These are phyloP conservation scores for Anoplius nigerrimus DNA, from an alignment of 2,888 invertebrate genomes.

Conservation along the genomic window DNA sequence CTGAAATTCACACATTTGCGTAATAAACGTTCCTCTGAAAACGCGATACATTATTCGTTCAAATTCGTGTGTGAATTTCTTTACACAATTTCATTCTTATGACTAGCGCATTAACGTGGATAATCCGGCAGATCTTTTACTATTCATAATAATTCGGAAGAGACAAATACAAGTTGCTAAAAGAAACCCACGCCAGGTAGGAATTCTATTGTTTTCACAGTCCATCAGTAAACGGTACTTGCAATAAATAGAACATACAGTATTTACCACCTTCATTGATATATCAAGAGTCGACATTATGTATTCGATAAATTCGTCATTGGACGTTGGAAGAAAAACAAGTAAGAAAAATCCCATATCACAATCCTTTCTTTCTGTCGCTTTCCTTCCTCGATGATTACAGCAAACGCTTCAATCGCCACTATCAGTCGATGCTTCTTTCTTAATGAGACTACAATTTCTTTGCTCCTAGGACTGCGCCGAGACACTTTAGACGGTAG, in stretches of 20 bases:
- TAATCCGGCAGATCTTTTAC: too few relatives aligned
- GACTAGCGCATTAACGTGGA: too few relatives aligned
- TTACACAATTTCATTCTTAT: slow-evolving; percentile 6
- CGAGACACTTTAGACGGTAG: slow-evolving; percentile 83
- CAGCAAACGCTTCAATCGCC: too few relatives aligned
- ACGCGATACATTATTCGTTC: too few relatives aligned
- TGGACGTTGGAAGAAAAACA: slow-evolving; percentile 23
- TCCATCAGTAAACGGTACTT: background rate
- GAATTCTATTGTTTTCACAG: too few relatives aligned
- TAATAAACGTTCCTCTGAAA: too few relatives aligned
- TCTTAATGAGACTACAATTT: too few relatives aligned
- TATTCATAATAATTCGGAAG: too few relatives aligned
- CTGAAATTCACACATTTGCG: slow-evolving; percentile 2
- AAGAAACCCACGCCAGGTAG: too few relatives aligned
- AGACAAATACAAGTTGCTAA: too few relatives aligned
- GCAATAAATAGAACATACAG: background rate
- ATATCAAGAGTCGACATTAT: slow-evolving; percentile 24
- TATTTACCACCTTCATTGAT: slow-evolving; percentile 28
- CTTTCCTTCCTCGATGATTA: background rate
- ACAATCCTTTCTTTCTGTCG: background rate
- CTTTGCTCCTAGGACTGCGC: slow-evolving; percentile 76
- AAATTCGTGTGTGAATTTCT: slow-evolving; percentile 10
- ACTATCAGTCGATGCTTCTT: background rate
- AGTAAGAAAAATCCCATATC: slow-evolving; percentile 19
- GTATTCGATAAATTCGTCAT: slow-evolving; percentile 27